Evolutionary conservation across 2,113 vertebrate species (phyloP).

Genomic region (Coptodon rendalli): DNA sequence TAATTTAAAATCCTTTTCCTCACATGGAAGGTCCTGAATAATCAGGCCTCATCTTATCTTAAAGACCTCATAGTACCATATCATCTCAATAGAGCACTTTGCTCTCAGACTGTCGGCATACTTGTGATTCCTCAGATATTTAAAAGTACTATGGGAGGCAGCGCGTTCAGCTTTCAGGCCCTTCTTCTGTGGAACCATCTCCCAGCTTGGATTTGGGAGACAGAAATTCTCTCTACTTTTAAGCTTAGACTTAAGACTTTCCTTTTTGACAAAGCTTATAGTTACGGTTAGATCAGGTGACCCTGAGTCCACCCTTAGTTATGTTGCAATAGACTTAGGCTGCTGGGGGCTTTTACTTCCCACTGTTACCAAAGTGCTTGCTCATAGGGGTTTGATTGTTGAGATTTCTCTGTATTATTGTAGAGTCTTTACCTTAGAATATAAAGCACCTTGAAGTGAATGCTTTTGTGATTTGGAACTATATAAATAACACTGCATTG

Average conservation of each 20-base stretch:
- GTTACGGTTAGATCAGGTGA: neutral
- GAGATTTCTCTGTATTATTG: neutral
- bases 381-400: neutral
- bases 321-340: neutral
- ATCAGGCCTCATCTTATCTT: neutral
- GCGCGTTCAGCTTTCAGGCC: neutral
- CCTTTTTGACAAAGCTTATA: neutral
- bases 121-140: neutral
- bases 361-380: neutral
- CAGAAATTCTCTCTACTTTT: neutral
- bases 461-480: neutral
- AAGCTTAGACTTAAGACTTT: neutral
- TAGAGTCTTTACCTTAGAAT: neutral
- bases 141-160: neutral
- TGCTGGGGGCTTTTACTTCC: neutral
- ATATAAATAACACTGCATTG: neutral
- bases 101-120: neutral
- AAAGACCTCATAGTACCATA: neutral
- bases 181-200: neutral
- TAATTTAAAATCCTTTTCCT: neutral
- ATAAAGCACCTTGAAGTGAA: neutral
- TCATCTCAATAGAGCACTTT: neutral
- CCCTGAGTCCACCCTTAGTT: neutral
- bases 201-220: neutral
- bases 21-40: neutral